These are phyloP conservation scores for Cyprinodon tularosa DNA, from an alignment of 2,113 vertebrate species.

Conservation along the genomic window DNA sequence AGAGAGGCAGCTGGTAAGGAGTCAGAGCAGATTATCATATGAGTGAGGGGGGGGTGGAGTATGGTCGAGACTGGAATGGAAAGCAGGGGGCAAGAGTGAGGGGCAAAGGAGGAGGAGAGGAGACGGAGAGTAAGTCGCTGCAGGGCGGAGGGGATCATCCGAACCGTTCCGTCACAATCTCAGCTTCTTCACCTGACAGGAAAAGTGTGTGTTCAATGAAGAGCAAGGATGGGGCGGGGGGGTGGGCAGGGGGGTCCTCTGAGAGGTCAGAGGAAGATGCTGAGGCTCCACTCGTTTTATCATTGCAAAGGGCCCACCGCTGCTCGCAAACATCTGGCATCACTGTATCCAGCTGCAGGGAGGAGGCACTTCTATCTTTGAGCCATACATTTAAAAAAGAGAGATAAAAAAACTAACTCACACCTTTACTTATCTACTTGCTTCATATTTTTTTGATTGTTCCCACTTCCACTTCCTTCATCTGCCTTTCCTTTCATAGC, in stretches of 20 bases:
- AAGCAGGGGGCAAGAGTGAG: slow-evolving; percentile 58
- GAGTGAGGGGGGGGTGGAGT: slow-evolving; percentile 57
- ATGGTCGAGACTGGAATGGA: slow-evolving; percentile 47
- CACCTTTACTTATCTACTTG: slow-evolving; percentile 31
- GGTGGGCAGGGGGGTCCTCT: slow-evolving; percentile 48
- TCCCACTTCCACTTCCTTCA: slow-evolving; percentile 1
- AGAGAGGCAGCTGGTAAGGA: slow-evolving; percentile 82
- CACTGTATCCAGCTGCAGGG: slow-evolving; percentile 65
- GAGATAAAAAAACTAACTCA: slow-evolving; percentile 15
- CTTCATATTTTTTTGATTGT: slow-evolving; percentile 16
- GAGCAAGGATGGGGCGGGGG: neutral
- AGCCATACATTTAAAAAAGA: slow-evolving; percentile 23
- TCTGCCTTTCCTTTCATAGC: slow-evolving; percentile 16
- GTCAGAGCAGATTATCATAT: slow-evolving; percentile 84
- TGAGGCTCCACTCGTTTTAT: slow-evolving; percentile 68
- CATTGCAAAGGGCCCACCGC: slow-evolving; percentile 56
- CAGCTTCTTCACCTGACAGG: slow-evolving; percentile 68
- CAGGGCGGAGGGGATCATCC: slow-evolving; percentile 70
- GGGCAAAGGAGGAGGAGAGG: slow-evolving; percentile 40
- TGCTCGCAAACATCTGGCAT: slow-evolving; percentile 75
- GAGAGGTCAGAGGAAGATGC: slow-evolving; percentile 72
- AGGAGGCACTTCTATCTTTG: slow-evolving; percentile 53
- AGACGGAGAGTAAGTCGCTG: slow-evolving; percentile 53
- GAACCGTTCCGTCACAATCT: slow-evolving; percentile 67
- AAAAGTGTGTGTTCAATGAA: slow-evolving; percentile 20